phyloP scores from a whole-genome alignment of 2,888 invertebrate species.

The Tipula vernalis region DNA sequence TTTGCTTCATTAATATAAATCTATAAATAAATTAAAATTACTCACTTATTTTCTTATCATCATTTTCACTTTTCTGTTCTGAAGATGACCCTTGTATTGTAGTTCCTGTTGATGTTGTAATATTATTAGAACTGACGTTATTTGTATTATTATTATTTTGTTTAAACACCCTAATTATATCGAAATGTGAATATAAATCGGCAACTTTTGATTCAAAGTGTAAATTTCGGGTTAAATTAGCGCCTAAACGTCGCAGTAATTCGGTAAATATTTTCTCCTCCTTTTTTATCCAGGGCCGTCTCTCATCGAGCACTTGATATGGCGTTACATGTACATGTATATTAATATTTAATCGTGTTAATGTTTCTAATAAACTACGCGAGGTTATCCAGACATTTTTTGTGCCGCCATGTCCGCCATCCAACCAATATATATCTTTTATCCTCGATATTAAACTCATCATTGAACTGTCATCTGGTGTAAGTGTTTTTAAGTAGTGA shows the following conservation, averaged over 20 bases:
- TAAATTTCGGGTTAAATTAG: constrained; percentile 47
- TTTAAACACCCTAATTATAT: constrained; percentile 51
- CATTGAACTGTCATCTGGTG: constrained; percentile 49
- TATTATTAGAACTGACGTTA: constrained; percentile 22
- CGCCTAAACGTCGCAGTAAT: constrained; percentile 50
- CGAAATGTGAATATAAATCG: constrained; percentile 63
- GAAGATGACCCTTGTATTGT: constrained; percentile 21
- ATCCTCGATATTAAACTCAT: constrained; percentile 54
- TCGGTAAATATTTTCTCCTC: constrained; percentile 69
- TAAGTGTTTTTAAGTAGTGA: constrained; percentile 55
- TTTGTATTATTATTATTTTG: constrained; percentile 23
- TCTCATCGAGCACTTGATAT: constrained; percentile 73
- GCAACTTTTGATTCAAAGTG: constrained; percentile 44
- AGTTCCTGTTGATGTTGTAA: constrained; percentile 18
- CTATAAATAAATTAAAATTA: neutral
- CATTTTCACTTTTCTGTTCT: constrained; percentile 13
- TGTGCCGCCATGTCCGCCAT: constrained; percentile 82
- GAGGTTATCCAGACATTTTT: constrained; percentile 82
- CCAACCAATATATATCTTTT: constrained; percentile 74
- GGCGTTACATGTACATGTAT: constrained; percentile 76
- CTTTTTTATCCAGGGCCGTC: constrained; percentile 70
- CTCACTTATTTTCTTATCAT: constrained; percentile 8
- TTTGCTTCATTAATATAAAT: too few species aligned
- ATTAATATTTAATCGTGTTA: constrained; percentile 55
- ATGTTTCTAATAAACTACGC: constrained; percentile 54